These are phyloP conservation scores for Diuraphis noxia DNA, from an alignment of 1,140 invertebrate genomes.

Conservation along the genomic window DNA sequence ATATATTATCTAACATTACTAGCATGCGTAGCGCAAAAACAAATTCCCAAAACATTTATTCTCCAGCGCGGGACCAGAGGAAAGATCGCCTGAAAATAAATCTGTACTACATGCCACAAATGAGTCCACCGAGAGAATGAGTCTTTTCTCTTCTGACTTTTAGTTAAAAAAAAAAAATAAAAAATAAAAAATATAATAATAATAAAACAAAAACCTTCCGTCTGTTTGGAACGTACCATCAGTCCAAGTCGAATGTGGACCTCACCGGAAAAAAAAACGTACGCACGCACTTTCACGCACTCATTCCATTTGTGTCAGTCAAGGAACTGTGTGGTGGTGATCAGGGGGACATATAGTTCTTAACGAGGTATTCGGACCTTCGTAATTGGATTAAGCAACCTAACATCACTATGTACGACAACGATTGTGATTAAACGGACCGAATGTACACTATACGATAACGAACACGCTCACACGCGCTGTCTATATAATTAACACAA, in stretches of 20 bases:
- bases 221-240: not conserved
- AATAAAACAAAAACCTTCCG: not conserved
- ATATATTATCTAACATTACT: too few species aligned
- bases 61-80: not conserved
- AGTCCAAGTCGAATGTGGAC: not conserved
- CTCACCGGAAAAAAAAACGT: not conserved
- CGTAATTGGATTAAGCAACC: conserved; percentile 9
- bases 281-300: not conserved
- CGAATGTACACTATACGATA: not conserved
- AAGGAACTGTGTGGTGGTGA: not conserved
- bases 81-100: not conserved
- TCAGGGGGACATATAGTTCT: not conserved
- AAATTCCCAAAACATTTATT: not conserved
- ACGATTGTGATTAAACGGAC: conserved; percentile 5
- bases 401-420: not conserved
- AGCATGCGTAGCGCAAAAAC: not conserved
- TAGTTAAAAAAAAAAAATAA: not conserved
- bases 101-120: not conserved
- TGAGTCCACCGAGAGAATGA: not conserved
- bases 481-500: not conserved
- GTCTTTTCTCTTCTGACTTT: not conserved
- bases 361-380: not conserved
- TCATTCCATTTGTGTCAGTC: not conserved
- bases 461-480: not conserved
- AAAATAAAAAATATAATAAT: not conserved